These are phyloP conservation scores for Peromyscus melanophrys DNA, from an alignment of 2,797 vertebrate species.

Conservation along the genomic window DNA sequence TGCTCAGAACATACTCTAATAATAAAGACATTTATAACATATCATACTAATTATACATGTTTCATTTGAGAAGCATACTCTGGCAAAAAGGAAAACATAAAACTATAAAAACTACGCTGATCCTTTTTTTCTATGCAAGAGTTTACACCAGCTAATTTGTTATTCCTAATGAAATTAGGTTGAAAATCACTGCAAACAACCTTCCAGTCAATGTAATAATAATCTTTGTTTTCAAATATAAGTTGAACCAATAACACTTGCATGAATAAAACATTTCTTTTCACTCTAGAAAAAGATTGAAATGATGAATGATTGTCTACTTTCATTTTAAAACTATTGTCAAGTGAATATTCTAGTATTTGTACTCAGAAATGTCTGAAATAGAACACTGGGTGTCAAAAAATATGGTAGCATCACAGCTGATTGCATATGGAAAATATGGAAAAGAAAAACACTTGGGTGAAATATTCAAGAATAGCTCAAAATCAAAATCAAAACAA, in stretches of 20 bases:
- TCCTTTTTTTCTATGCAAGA: neutral
- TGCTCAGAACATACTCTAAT: neutral
- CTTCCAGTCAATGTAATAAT: neutral
- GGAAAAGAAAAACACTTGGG: neutral
- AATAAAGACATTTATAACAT: neutral
- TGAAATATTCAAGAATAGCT: neutral
- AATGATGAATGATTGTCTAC: neutral
- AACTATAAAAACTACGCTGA: accelerated
- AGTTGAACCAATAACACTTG: neutral
- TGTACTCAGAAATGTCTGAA: neutral
- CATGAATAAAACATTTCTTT: too few species aligned
- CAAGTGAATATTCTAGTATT: neutral
- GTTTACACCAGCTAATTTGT: accelerated
- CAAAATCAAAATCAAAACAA: neutral
- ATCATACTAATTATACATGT: neutral
- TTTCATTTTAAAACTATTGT: neutral
- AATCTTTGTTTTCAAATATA: neutral
- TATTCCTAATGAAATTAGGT: neutral
- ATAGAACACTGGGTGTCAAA: neutral
- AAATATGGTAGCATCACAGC: neutral
- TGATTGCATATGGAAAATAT: neutral
- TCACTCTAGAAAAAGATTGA: neutral
- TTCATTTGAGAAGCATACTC: neutral
- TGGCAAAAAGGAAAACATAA: neutral
- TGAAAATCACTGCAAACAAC: neutral